Conservation (phyloP, 2,113 vertebrate genomes). For the Spilogale gracilis region DNA sequence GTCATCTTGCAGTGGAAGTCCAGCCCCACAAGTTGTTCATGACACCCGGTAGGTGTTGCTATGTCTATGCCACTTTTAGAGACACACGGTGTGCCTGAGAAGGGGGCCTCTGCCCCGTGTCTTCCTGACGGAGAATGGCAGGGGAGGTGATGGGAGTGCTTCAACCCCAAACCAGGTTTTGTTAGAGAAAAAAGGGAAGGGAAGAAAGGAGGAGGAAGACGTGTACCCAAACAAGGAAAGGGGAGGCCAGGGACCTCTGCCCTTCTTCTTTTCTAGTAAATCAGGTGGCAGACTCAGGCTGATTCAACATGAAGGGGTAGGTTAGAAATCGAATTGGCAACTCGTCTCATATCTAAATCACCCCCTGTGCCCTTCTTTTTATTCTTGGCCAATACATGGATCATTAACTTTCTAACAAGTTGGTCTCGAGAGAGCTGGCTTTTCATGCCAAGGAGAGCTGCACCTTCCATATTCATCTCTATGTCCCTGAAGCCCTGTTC, state of each 20-base stretch:
- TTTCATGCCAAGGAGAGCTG: background rate
- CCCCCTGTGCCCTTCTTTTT: background rate
- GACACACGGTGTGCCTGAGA: background rate
- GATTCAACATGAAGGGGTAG: no score
- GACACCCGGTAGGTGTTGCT: background rate
- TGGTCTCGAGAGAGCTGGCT: background rate
- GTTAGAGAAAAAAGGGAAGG: background rate
- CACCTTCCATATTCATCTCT: background rate
- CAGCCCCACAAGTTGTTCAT: background rate
- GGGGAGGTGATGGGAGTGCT: background rate
- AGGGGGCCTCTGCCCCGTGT: background rate
- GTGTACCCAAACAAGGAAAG: background rate
- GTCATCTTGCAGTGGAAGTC: background rate
- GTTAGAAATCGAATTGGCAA: background rate
- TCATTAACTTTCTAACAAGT: background rate
- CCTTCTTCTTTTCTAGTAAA: background rate
- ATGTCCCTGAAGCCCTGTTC: background rate
- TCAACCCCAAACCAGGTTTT: no score
- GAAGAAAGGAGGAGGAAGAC: background rate
- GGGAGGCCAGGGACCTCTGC: no score
- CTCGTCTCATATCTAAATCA: background rate
- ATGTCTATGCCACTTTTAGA: background rate
- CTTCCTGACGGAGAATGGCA: background rate
- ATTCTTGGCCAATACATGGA: background rate
- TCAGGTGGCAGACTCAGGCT: background rate